A percentile compares a stretch with the other conserved stretches of the same genome.
phyloP scores from a whole-genome alignment of 2,888 invertebrate genomes.

The Mesopsocus fuscifrons region DNA sequence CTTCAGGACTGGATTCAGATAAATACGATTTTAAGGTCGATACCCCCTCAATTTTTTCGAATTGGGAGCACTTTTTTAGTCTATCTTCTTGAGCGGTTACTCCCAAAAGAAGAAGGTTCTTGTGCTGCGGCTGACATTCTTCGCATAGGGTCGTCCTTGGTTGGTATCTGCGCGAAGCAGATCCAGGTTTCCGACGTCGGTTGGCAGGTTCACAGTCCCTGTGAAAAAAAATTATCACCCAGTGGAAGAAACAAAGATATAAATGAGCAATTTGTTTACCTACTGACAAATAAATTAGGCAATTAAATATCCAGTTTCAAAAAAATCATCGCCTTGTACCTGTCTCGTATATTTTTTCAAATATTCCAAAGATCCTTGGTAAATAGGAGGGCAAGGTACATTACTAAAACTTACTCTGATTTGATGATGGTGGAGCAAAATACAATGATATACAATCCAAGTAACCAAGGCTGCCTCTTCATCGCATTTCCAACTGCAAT shows the following conservation, averaged over 20 bases:
- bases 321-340: no score
- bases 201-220: not conserved
- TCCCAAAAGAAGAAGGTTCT: conserved; percentile 12
- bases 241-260: not conserved
- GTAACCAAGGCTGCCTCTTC: no score
- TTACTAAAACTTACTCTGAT: no score
- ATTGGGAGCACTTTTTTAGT: not conserved
- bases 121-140: conserved; percentile 10
- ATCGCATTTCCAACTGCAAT: no score
- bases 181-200: conserved; percentile 8
- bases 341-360: no score
- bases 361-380: no score
- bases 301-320: no score
- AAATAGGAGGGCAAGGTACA: no score
- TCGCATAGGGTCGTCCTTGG: conserved; percentile 9
- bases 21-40: not conserved
- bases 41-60: not conserved
- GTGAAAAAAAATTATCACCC: not conserved
- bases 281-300: no score
- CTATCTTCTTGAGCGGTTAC: conserved; percentile 3
- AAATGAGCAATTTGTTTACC: not conserved
- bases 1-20: not conserved
- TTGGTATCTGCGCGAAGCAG: conserved; percentile 13
- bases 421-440: no score
- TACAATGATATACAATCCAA: no score